Conservation (phyloP, 2,797 vertebrate genomes). For the Diceros bicornis region DNA sequence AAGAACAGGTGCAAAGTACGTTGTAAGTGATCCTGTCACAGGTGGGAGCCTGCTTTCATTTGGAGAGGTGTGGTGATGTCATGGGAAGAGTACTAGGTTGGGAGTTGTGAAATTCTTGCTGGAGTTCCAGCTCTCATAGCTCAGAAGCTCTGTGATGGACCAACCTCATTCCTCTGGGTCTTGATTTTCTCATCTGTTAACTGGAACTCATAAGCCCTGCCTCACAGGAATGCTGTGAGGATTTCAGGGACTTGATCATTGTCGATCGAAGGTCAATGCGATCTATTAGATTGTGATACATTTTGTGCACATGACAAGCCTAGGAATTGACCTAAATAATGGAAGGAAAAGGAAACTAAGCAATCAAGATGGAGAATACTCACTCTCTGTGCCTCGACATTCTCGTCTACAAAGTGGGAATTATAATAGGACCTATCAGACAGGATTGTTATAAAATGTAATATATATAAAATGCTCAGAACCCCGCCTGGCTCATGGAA, state of each 20-base stretch:
- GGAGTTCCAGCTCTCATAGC: neutral
- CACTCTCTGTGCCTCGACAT: neutral
- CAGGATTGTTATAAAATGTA: neutral
- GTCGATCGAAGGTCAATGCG: neutral
- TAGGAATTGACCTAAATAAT: neutral
- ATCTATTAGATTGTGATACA: neutral
- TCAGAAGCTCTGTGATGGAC: neutral
- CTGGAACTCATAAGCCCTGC: neutral
- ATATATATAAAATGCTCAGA: neutral
- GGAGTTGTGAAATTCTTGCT: neutral
- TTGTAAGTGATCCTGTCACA: neutral
- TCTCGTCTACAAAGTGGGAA: slow-evolving; percentile 19
- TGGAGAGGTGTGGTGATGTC: accelerated
- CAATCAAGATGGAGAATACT: neutral
- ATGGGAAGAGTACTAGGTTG: neutral
- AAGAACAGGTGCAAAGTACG: neutral
- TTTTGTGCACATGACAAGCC: neutral
- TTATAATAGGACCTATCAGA: neutral
- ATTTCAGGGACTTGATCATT: neutral
- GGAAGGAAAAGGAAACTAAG: neutral
- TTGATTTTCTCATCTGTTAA: slow-evolving; percentile 15
- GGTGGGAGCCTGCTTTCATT: neutral
- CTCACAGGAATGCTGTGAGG: neutral
- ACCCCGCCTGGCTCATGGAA: neutral
- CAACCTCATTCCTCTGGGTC: neutral